Evolutionary conservation across 2,888 invertebrate genomes (phyloP), one percentile per base, ranked within the genome.

Genomic region (Caenorhabditis sulstoni): DNA sequence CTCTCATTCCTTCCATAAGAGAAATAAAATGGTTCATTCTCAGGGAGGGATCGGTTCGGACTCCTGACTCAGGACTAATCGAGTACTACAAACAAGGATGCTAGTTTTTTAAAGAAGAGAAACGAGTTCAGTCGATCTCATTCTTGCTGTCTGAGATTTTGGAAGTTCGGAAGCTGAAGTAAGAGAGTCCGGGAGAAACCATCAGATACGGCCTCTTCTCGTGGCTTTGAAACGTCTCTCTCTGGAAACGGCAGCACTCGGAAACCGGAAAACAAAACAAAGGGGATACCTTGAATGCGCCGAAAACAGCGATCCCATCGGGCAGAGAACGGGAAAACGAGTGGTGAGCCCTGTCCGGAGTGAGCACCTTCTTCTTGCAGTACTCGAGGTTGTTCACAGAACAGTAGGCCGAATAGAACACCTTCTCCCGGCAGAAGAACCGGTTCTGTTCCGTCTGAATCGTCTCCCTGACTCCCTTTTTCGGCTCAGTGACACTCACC

Each of bases 111-210:
- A n/a, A n/a, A n/a, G n/a, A n/a, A n/a, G 37, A 37, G 37, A 37
- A 37, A 5, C 5, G 37, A 8, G 5, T 37, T 5, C 37, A 37
- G 7, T 37, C 7, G 5, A 37, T 37, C 5, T 37, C 37, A 11
- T 29, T 7, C 4, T 29, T 29, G 29, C 7, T 29, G 3, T 7
- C 29, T 39, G 57, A 14, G 22, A 20, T 12, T 18, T 58, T 58
- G 39, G 20, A 2, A 41, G 3, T 22, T 18, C 39, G 20, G 50
- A 62, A 62, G 22, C 62, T 62, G 22, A 58, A 58, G 14, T 41
- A 58, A 12, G 12, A 58, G 0, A 58, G 57, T 41, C 44, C 57
- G 8, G 57, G 44, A 22, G 16, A 9, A 18, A 14, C 41, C 5
- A 22, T 41, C 0, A 11, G 12, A 23, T 59, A 8, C 12, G n/a